These are phyloP conservation scores for Gopherus evgoodei DNA, from an alignment of 2,113 vertebrate species.

Conservation along the genomic window DNA sequence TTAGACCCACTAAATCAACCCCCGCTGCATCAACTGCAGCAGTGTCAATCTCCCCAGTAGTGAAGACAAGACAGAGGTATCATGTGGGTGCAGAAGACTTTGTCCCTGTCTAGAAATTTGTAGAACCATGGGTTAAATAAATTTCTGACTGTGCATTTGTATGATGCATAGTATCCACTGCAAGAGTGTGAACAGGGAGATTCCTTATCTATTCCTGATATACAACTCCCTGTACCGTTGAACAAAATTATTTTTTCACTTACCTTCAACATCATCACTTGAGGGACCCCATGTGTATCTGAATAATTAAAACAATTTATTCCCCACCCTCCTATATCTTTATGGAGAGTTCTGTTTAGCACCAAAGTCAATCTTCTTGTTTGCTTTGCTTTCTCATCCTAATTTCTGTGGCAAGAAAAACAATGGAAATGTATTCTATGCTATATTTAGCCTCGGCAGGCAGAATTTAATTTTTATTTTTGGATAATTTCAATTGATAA, in stretches of 20 bases:
- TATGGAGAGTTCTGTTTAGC: background rate
- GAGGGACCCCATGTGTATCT: background rate
- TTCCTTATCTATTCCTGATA: background rate
- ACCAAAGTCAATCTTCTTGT: background rate
- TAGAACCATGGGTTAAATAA: background rate
- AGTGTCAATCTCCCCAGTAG: no score
- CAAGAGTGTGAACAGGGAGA: background rate
- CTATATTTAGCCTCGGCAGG: background rate
- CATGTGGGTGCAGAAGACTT: background rate
- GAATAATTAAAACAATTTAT: background rate
- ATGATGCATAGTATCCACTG: background rate
- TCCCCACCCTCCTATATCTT: accelerated
- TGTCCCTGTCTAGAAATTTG: background rate
- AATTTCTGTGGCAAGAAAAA: background rate
- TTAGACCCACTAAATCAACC: no score
- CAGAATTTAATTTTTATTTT: background rate
- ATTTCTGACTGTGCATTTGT: background rate
- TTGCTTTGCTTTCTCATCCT: background rate
- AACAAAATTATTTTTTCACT: accelerated
- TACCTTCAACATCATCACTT: accelerated
- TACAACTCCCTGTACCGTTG: background rate
- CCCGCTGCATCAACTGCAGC: no score
- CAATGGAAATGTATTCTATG: background rate
- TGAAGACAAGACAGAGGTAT: background rate
- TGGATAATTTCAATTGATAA: background rate